phyloP scores from a whole-genome alignment of 2,888 invertebrate species.

The Acleris emargana region DNA sequence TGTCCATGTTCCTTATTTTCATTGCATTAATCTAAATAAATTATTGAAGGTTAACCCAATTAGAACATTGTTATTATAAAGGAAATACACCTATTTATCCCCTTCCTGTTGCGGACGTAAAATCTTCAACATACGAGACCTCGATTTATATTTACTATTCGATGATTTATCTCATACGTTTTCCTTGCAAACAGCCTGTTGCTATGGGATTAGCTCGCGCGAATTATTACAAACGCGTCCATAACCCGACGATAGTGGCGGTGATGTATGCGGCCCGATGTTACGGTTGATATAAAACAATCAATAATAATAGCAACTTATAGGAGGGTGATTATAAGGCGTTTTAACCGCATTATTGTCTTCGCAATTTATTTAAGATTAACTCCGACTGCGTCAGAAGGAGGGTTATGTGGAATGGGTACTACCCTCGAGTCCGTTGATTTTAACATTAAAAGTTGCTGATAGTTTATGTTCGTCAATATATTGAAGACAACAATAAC shows the following conservation, averaged over 20 bases:
- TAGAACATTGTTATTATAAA: conserved; percentile 6
- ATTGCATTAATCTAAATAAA: too few species aligned
- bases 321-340: too few species aligned
- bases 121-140: conserved; percentile 48
- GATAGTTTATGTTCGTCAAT: too few species aligned
- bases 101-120: conserved; percentile 11
- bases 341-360: too few species aligned
- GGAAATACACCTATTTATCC: background rate
- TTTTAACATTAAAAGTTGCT: too few species aligned
- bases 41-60: too few species aligned
- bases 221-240: conserved; percentile 52
- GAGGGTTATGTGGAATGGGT: too few species aligned
- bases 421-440: too few species aligned
- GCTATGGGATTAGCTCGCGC: conserved; percentile 57
- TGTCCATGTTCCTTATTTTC: conserved; percentile 13
- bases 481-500: too few species aligned
- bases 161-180: conserved; percentile 63
- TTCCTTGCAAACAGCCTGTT: conserved; percentile 70
- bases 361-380: too few species aligned
- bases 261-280: conserved; percentile 31
- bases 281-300: conserved; percentile 25
- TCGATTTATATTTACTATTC: conserved; percentile 53
- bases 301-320: conserved; percentile 7
- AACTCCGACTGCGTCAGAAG: too few species aligned
- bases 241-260: conserved; percentile 42